A percentile compares a stretch with the other conserved stretches of the same genome.
phyloP scores from a whole-genome alignment of 2,888 invertebrate genomes.

The Coleophora flavipennella region DNA sequence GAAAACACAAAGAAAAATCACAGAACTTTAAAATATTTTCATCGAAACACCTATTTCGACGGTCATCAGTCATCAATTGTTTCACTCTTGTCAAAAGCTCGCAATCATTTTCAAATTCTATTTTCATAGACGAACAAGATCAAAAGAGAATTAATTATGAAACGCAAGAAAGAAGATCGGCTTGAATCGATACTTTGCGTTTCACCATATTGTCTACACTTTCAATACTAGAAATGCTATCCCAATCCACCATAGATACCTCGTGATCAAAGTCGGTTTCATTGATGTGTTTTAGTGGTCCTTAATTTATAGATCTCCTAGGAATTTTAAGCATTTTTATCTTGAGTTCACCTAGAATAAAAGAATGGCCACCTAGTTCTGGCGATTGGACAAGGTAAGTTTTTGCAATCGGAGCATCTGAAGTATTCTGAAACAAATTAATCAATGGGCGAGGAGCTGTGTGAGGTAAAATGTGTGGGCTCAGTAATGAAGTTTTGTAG shows the following conservation, averaged over 20 bases:
- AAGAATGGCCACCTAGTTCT: constrained; percentile 3
- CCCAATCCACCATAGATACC: background rate
- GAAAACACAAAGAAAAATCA: too few species aligned
- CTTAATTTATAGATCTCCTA: background rate
- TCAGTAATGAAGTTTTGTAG: background rate
- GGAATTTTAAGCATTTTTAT: constrained; percentile 3
- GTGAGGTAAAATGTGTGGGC: constrained; percentile 5
- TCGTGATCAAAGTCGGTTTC: background rate
- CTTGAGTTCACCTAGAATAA: background rate
- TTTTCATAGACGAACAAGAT: too few species aligned
- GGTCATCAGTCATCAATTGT: too few species aligned
- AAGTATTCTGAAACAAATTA: constrained; percentile 1
- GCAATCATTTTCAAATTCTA: too few species aligned
- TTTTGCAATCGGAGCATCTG: background rate
- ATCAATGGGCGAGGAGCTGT: constrained; percentile 1
- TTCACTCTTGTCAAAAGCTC: too few species aligned
- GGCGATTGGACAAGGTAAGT: background rate
- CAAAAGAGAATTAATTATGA: too few species aligned
- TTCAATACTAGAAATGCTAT: background rate
- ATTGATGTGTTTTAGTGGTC: constrained; percentile 1
- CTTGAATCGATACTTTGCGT: too few species aligned
- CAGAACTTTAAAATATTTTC: too few species aligned
- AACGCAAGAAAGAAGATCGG: too few species aligned
- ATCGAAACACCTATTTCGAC: too few species aligned
- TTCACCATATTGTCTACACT: background rate